phyloP scores from a whole-genome alignment of 2,888 invertebrate species.

The Hyalella azteca region DNA sequence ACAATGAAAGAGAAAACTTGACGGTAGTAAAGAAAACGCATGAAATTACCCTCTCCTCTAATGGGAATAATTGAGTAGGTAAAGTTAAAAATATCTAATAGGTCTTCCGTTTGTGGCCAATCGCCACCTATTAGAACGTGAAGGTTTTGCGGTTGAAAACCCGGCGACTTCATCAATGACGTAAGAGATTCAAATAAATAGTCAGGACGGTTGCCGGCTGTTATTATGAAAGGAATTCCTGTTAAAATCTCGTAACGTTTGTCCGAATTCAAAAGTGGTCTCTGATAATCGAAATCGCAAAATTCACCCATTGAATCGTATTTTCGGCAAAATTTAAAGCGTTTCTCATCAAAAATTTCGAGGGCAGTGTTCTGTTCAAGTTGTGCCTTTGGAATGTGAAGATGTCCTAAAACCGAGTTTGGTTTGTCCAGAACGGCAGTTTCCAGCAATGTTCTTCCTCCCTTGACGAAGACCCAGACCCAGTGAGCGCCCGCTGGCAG shows the following conservation, averaged over 20 bases:
- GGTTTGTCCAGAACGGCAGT: slow-evolving; percentile 30
- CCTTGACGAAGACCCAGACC: slow-evolving; percentile 56
- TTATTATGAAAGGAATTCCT: slow-evolving; percentile 45
- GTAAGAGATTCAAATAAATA: slow-evolving; percentile 54
- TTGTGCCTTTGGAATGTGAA: background rate
- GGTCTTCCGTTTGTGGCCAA: slow-evolving; percentile 35
- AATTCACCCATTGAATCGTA: background rate
- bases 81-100: slow-evolving; percentile 45
- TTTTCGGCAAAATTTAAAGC: background rate
- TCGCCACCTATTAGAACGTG: slow-evolving; percentile 47
- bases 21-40: slow-evolving; percentile 51
- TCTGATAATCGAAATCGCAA: background rate
- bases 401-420: slow-evolving; percentile 33
- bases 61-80: slow-evolving; percentile 38
- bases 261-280: too few species aligned
- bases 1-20: slow-evolving; percentile 42
- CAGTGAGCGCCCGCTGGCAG: slow-evolving; percentile 46
- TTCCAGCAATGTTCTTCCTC: slow-evolving; percentile 53
- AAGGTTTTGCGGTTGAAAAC: slow-evolving; percentile 43
- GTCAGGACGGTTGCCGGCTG: slow-evolving; percentile 51
- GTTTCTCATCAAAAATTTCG: background rate
- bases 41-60: slow-evolving; percentile 39
- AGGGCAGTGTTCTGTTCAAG: background rate
- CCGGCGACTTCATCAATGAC: slow-evolving; percentile 43
- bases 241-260: slow-evolving; percentile 29